These are phyloP conservation scores for Pelusios castaneus DNA, from an alignment of 2,113 vertebrate genomes.

Conservation along the genomic window DNA sequence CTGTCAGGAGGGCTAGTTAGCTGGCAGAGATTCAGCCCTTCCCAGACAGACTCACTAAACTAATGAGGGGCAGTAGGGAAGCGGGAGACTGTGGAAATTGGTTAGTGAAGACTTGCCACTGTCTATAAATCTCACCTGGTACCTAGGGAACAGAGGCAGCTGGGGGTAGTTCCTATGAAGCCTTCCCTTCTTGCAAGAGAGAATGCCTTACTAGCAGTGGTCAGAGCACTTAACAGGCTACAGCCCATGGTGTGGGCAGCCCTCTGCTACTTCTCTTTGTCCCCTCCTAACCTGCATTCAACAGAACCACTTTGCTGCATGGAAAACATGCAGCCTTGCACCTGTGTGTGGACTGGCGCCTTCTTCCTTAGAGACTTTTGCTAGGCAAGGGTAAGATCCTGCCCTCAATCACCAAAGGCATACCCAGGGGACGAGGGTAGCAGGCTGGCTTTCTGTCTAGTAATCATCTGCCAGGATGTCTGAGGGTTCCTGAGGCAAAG, in stretches of 20 bases:
- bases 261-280: not conserved
- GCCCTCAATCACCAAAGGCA: fast-evolving
- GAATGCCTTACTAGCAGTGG: fast-evolving
- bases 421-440: not conserved
- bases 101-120: not conserved
- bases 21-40: not conserved
- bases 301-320: not conserved
- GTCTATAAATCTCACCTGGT: not conserved
- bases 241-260: fast-evolving
- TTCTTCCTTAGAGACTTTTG: not conserved
- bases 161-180: not conserved
- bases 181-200: not conserved
- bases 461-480: not conserved
- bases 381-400: not conserved
- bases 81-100: not conserved
- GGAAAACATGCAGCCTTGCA: not conserved
- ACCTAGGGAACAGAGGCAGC: not conserved
- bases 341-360: not conserved
- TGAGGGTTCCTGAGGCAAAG: not conserved
- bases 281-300: too few species aligned
- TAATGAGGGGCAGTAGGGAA: slow-evolving; percentile 1
- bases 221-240: not conserved
- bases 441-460: not conserved
- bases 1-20: not conserved
- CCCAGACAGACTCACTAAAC: not conserved